A percentile compares a stretch with the other conserved stretches of the same genome.
phyloP scores from a whole-genome alignment of 2,888 invertebrate species.

The Brenthis ino region DNA sequence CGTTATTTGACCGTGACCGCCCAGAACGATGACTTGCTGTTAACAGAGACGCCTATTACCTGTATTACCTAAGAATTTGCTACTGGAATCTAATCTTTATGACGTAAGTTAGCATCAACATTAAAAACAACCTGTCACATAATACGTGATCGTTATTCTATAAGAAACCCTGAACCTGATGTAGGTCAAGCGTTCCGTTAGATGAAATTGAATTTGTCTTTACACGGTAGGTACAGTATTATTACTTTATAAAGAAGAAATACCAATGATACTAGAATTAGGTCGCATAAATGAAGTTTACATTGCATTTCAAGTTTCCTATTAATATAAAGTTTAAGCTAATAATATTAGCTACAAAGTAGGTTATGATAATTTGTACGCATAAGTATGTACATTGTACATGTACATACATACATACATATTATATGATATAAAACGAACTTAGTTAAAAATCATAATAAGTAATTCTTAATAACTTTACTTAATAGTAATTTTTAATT shows the following conservation, averaged over 20 bases:
- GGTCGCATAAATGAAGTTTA: too few relatives aligned
- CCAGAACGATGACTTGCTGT: conserved; percentile 59
- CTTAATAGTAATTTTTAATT: too few relatives aligned
- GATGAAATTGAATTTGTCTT: conserved; percentile 31
- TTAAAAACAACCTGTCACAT: conserved; percentile 25
- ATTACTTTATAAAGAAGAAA: conserved; percentile 23
- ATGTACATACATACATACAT: too few relatives aligned
- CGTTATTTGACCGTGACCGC: conserved; percentile 76
- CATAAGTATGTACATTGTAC: too few relatives aligned
- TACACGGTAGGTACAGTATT: conserved; percentile 29
- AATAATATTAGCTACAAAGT: too few relatives aligned
- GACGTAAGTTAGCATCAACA: conserved; percentile 32
- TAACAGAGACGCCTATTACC: conserved; percentile 38
- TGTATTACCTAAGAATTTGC: conserved; percentile 33
- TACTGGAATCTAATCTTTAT: conserved; percentile 33
- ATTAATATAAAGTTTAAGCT: too few relatives aligned
- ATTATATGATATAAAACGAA: too few relatives aligned
- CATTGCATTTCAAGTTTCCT: too few relatives aligned
- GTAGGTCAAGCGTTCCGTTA: conserved; percentile 49
- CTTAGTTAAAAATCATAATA: too few relatives aligned
- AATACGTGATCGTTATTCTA: conserved; percentile 38
- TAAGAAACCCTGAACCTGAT: conserved; percentile 44
- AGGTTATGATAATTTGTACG: too few relatives aligned
- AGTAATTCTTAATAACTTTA: too few relatives aligned
- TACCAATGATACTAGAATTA: background rate